Conservation (phyloP, 2,113 vertebrate species). For the Laticauda laticaudata region DNA sequence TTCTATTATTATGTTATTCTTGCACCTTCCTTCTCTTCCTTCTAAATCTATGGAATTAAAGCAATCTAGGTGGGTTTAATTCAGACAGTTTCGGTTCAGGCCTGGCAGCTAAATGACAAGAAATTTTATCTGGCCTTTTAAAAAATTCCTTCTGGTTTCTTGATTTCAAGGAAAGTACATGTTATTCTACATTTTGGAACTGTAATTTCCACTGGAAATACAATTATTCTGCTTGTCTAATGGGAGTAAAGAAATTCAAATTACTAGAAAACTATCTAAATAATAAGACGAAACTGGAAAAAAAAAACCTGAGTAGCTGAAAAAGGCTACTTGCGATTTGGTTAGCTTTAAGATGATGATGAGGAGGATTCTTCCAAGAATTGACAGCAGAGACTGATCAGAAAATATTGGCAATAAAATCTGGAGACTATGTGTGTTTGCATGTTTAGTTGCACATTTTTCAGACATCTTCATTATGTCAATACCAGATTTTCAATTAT, state of each 20-base stretch:
- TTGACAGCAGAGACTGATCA: neutral
- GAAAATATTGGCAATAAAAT: neutral
- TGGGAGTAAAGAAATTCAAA: neutral
- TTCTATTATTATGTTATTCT: neutral
- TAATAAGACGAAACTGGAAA: neutral
- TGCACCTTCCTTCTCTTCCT: neutral
- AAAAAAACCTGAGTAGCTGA: neutral
- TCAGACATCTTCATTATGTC: neutral
- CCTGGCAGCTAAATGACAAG: neutral
- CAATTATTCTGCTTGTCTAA: neutral
- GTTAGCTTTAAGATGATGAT: neutral
- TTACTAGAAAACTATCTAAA: neutral
- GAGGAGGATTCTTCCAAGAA: neutral
- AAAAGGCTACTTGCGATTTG: neutral
- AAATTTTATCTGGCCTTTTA: neutral
- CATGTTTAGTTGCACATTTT: fast-evolving
- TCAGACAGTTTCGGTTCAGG: neutral
- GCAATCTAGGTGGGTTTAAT: neutral
- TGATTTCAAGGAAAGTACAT: neutral
- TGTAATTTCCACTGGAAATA: neutral
- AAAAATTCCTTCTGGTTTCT: neutral
- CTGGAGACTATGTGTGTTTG: neutral
- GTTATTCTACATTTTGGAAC: neutral
- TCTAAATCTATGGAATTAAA: neutral
- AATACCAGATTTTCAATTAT: neutral